A percentile compares a stretch with the other conserved stretches of the same genome.
These are phyloP conservation scores for Diabrotica balteata DNA, from an alignment of 2,888 invertebrate species.

Conservation along the genomic window DNA sequence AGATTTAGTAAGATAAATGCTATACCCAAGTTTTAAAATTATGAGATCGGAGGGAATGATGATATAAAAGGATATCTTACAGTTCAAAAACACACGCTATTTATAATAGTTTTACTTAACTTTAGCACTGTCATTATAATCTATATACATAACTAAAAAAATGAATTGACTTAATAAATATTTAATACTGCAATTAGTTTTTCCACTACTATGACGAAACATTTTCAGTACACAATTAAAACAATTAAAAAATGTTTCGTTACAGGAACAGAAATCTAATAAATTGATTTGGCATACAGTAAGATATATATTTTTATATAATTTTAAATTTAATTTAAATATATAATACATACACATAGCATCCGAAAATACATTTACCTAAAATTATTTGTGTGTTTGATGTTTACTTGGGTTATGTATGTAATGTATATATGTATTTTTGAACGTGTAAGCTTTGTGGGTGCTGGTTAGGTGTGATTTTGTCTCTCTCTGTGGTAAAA, in stretches of 20 bases:
- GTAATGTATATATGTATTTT: conserved; percentile 58
- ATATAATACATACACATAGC: conserved; percentile 58
- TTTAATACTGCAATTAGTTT: conserved; percentile 54
- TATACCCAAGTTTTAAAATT: too few species aligned
- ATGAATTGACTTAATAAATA: conserved; percentile 57
- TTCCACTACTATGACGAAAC: conserved; percentile 49
- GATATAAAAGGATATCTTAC: conserved; percentile 43
- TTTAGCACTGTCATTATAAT: conserved; percentile 58
- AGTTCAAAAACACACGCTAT: conserved; percentile 60
- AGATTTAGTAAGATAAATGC: too few species aligned
- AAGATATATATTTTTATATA: conserved; percentile 53
- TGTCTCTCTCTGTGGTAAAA: conserved; percentile 53
- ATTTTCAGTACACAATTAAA: conserved; percentile 6
- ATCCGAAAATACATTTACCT: conserved; percentile 61
- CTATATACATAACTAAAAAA: conserved; percentile 59
- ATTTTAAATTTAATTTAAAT: conserved; percentile 55
- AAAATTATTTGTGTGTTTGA: conserved; percentile 50
- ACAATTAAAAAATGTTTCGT: conserved; percentile 39
- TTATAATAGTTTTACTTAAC: conserved; percentile 57
- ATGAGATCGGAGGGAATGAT: not conserved
- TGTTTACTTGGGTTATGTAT: conserved; percentile 44
- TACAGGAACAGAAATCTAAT: conserved; percentile 54
- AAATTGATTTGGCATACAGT: conserved; percentile 58
- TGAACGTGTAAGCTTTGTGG: conserved; percentile 62
- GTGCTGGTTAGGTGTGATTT: conserved; percentile 45